Evolutionary conservation across 2,113 vertebrate species (phyloP), one percentile per base, ranked within the genome.

Genomic region (Epinephelus fuscoguttatus): DNA sequence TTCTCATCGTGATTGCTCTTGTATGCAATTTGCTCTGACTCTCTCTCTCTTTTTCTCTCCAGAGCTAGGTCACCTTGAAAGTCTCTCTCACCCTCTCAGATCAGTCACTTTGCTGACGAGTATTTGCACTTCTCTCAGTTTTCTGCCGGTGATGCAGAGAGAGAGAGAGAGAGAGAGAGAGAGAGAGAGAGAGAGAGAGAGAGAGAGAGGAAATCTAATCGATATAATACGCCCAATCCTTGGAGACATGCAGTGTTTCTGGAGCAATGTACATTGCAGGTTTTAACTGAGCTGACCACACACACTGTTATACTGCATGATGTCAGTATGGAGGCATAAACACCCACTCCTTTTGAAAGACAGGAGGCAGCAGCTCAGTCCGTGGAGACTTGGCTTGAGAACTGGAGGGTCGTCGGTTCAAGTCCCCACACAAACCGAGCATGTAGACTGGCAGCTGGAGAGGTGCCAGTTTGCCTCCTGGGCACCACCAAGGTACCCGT

Each of bases 41-140:
- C 68, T 68, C 30, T 57, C 2, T 75, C 42, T 62, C 37, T 59
- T 21, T 78, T 21, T 73, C 37, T 78, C 27, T 78, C 17, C 14
- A 33, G 40, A 64, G 79, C 57, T 75, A 63, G 84, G 93, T 94
- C 93, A 93, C 91, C 89, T 92, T 92, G 84, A 89, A 84, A 57
- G 66, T 53, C 75, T 57, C 53, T 25, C 66, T 63, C 64, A 33
- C n/a, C 18, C 55, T 62, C 56, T 82, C 66, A 19, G 70, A 84
- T 84, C 72, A 74, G 50, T 82, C 77, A 77, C 67, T 86, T 62
- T 85, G 79, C 86, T 90, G 81, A 88, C 64, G 62, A 79, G 73
- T 33, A n/a, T 75, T 78, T 76, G 72, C 2, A 0, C 42, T 77
- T 56, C 57, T 42, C 60, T 79, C 40, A 25, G 52, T 66, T 80